These are phyloP conservation scores for Hypotaenidia okinawae DNA, from an alignment of 2,797 vertebrate genomes.

Conservation along the genomic window DNA sequence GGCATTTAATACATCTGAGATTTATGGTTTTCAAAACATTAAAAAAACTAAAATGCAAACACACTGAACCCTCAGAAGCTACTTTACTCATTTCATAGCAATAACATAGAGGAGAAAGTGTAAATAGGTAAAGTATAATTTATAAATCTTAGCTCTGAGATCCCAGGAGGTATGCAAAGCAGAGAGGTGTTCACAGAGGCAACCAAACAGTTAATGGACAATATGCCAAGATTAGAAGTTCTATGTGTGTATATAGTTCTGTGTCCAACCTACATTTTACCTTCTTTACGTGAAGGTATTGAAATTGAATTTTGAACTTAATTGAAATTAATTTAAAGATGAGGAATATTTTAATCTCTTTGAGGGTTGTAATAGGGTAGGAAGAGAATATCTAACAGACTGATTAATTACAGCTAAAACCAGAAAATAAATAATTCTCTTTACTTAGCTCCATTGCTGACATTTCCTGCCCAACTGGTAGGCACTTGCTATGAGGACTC, in stretches of 20 bases:
- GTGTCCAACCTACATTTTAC: background rate
- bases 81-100: background rate
- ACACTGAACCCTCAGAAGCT: background rate
- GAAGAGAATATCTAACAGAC: background rate
- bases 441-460: background rate
- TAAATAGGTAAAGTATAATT: background rate
- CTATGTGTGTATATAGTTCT: background rate
- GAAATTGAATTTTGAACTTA: background rate
- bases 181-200: background rate
- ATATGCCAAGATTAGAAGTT: background rate
- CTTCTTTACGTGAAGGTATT: background rate
- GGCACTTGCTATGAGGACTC: background rate
- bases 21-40: background rate
- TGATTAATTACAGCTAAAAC: background rate
- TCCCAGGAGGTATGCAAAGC: background rate
- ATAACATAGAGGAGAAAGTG: background rate
- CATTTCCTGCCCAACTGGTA: background rate
- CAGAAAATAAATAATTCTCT: background rate
- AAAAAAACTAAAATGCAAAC: background rate
- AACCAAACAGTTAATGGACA: background rate
- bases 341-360: background rate
- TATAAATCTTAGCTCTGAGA: background rate
- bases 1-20: background rate
- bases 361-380: background rate
- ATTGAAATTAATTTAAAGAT: background rate